Evolutionary conservation across 2,797 vertebrate species (phyloP).

Genomic region (Coregonus suidteri): DNA sequence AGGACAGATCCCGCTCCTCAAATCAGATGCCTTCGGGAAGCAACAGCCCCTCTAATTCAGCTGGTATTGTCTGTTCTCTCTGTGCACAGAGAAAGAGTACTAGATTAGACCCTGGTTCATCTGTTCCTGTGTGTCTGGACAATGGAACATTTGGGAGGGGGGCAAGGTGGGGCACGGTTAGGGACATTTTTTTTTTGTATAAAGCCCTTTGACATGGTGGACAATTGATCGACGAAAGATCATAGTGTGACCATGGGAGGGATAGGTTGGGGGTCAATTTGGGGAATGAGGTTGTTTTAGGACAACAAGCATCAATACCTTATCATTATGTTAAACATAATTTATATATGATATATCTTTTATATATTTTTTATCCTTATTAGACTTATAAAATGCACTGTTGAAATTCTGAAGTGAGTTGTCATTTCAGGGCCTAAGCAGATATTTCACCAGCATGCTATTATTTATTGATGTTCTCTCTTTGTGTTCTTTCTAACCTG

Average conservation of each 20-base stretch:
- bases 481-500: background rate
- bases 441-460: background rate
- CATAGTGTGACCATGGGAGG: background rate
- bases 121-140: slow-evolving; percentile 72
- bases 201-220: background rate
- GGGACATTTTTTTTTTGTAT: background rate
- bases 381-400: no score
- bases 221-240: slow-evolving; percentile 11
- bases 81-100: slow-evolving; percentile 71
- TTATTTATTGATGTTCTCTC: background rate
- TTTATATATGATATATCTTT: no score
- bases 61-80: slow-evolving; percentile 75
- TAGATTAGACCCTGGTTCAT: slow-evolving; percentile 75
- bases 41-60: slow-evolving; percentile 66
- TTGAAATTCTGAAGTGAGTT: no score
- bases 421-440: no score
- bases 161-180: slow-evolving; percentile 39
- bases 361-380: no score
- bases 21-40: slow-evolving; percentile 56
- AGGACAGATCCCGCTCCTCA: slow-evolving; percentile 53
- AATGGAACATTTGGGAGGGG: slow-evolving; percentile 65
- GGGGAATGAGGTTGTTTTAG: background rate
- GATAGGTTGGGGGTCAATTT: background rate
- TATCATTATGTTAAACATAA: background rate
- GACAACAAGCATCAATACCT: background rate